Evolutionary conservation across 2,888 invertebrate species (phyloP).

Genomic region (Plebejus argus): DNA sequence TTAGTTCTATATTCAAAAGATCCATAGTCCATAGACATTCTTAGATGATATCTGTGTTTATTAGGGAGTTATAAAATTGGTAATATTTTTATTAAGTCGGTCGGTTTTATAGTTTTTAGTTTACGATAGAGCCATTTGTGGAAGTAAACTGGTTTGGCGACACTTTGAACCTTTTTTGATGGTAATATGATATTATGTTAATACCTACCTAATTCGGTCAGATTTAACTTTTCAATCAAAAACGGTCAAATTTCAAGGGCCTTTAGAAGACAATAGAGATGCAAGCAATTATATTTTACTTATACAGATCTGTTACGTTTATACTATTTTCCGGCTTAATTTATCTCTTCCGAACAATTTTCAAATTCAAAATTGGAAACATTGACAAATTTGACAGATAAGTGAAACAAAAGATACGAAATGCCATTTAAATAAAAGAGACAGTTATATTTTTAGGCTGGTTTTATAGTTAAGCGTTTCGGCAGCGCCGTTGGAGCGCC

Average conservation of each 20-base stretch:
- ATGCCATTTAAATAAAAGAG: too few species aligned
- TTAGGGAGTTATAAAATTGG: not conserved
- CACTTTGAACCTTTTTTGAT: not conserved
- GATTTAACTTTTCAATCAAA: not conserved
- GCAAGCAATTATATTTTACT: too few species aligned
- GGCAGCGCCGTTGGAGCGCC: too few species aligned
- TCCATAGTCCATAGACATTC: not conserved
- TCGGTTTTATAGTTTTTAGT: not conserved
- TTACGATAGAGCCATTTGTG: not conserved
- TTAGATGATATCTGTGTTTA: not conserved
- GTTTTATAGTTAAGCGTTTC: too few species aligned
- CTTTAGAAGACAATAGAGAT: too few species aligned
- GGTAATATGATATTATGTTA: not conserved
- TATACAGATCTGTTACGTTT: too few species aligned
- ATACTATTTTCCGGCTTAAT: too few species aligned
- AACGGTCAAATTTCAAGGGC: not conserved
- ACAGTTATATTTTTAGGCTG: too few species aligned
- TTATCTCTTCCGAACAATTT: too few species aligned
- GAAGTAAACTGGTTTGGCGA: not conserved
- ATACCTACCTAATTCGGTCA: not conserved
- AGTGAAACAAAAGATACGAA: too few species aligned
- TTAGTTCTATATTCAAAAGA: not conserved
- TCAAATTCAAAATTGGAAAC: too few species aligned
- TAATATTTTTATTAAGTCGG: slow-evolving; percentile 8
- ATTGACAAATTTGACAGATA: too few species aligned